Evolutionary conservation across 2,113 vertebrate species (phyloP), one percentile per base, ranked within the genome.

Genomic region (Hoplias malabaricus): DNA sequence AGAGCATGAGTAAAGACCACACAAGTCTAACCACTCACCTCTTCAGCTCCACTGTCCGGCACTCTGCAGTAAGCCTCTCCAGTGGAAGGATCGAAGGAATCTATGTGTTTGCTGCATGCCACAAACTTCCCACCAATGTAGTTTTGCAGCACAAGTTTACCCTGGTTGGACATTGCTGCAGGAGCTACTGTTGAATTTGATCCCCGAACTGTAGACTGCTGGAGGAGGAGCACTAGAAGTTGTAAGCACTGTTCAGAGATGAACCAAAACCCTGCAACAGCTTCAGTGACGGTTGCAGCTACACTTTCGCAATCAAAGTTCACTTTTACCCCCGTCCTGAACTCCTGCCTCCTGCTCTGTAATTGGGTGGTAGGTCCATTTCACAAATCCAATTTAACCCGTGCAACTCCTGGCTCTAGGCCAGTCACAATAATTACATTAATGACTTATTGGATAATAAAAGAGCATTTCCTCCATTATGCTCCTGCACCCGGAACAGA

Each of bases 61-160:
- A 99, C 94, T 78, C 82, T 93, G 91, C 96, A 98, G 82, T 97
- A 96, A 1, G 96, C 87, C 63, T 95, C 91, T 14, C 96, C 96
- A 0, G 94, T 96, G 1, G 97, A 95, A 0, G 97, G 97, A 38
- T 98, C 91, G 4, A 93, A 94, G 1, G 96, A 98, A 87, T 99
- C 94, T 57, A 99, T 83, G 21, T 95, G 92, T 0, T 87, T 89
- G 40, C 73, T 71, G 79, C 93, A 95, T n/a, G 95, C 87, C 34
- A 95, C 79, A 77, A 98, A 99, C 78, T 88, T 93, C 2, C 98
- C 98, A 13, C 86, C 94, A 38, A 99, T 96, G 78, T 93, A 99
- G 84, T 99, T 99, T 86, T 98, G 93, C 86, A 99, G 81, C 13
- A 94, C 84, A 86, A 98, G 50, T 42, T 72, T 40, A 12, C 31